Conservation (phyloP, 2,888 invertebrate species). For the Thymelicus acteon region DNA sequence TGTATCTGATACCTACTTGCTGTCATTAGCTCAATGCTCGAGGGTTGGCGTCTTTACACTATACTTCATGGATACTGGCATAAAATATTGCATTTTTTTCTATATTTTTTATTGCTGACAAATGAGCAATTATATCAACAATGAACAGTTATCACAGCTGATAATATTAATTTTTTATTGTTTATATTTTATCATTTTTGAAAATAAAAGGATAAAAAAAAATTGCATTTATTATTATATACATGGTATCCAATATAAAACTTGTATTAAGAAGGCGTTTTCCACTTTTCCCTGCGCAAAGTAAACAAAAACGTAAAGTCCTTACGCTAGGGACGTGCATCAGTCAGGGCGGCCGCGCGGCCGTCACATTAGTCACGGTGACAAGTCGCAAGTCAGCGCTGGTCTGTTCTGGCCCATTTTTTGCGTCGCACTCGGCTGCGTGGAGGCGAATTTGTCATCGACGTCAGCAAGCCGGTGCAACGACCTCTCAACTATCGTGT, state of each 20-base stretch:
- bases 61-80: no score
- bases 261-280: background rate
- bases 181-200: no score
- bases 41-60: background rate
- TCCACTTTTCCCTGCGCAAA: background rate
- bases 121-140: no score
- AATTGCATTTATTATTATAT: no score
- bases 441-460: conserved; percentile 17
- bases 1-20: background rate
- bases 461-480: conserved; percentile 15
- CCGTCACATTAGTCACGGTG: conserved; percentile 9
- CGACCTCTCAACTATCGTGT: conserved; percentile 7
- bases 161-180: no score
- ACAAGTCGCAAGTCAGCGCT: conserved; percentile 11
- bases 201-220: no score
- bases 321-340: conserved; percentile 1
- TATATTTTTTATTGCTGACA: no score
- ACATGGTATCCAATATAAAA: no score
- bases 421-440: conserved; percentile 11
- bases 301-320: conserved; percentile 8
- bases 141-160: no score
- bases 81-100: no score
- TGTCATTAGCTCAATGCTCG: background rate
- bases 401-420: conserved; percentile 6
- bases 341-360: background rate